Conservation (phyloP, 2,113 vertebrate genomes). For the Xiphophorus maculatus region DNA sequence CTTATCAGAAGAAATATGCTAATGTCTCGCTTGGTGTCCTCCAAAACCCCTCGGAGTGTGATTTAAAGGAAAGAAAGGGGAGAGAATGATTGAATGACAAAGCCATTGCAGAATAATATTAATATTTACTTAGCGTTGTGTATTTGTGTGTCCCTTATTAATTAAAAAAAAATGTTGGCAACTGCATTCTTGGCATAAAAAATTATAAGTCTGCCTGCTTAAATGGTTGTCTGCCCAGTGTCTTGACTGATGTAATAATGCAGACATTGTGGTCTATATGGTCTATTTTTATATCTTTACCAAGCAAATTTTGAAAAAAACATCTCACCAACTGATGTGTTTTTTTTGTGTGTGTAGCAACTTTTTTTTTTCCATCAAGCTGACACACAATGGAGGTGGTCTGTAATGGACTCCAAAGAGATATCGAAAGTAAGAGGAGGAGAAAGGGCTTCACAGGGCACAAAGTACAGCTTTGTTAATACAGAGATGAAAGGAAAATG, state of each 20-base stretch:
- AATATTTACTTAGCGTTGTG: background rate
- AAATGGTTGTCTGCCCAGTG: background rate
- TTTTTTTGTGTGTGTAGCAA: conserved; percentile 16
- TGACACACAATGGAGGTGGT: conserved; percentile 48
- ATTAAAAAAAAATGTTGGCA: background rate
- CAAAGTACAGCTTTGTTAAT: conserved; percentile 54
- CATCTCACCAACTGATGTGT: conserved; percentile 2
- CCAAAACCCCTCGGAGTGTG: conserved; percentile 35
- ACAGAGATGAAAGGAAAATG: conserved; percentile 36
- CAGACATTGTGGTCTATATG: background rate
- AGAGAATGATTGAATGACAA: conserved; percentile 48
- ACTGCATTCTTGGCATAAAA: background rate
- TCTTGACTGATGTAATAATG: background rate
- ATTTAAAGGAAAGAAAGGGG: conserved; percentile 21
- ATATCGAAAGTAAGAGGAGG: conserved; percentile 33
- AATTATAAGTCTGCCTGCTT: background rate
- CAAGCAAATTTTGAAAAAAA: background rate
- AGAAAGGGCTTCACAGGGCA: conserved; percentile 33
- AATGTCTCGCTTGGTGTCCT: conserved; percentile 54
- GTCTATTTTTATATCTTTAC: background rate
- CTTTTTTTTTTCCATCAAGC: conserved; percentile 29
- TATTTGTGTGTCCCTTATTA: background rate
- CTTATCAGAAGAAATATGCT: conserved; percentile 69
- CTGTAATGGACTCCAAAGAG: conserved; percentile 47
- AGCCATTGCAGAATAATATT: conserved; percentile 35